A percentile compares a stretch with the other conserved stretches of the same genome.
These are phyloP conservation scores for Xenops minutus DNA, from an alignment of 2,797 vertebrate genomes.

Conservation along the genomic window DNA sequence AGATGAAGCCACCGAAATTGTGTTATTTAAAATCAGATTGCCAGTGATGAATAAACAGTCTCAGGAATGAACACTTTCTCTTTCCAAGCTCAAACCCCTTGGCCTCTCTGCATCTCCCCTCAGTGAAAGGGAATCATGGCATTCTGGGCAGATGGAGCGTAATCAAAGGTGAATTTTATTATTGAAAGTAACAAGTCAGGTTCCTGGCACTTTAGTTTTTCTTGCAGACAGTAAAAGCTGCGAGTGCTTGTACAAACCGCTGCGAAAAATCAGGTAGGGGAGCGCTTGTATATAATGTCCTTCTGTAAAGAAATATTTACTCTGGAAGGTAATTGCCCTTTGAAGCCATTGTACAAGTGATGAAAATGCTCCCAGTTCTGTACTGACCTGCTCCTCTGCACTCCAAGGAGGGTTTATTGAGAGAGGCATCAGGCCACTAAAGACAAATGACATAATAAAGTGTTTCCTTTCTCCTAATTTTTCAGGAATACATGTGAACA, in stretches of 20 bases:
- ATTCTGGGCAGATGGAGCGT: neutral
- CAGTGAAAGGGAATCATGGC: neutral
- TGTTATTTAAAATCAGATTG: conserved; percentile 42
- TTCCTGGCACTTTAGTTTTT: neutral
- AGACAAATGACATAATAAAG: neutral
- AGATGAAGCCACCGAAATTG: neutral
- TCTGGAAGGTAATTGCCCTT: neutral
- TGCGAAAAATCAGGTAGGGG: neutral
- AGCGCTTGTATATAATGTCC: neutral
- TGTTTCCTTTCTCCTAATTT: neutral
- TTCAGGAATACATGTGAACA: conserved; percentile 90
- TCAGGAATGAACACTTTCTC: neutral
- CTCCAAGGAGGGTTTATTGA: neutral
- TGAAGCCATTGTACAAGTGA: neutral
- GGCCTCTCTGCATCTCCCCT: neutral
- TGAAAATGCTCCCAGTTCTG: neutral
- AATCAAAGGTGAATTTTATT: conserved; percentile 9
- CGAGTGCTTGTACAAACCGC: neutral
- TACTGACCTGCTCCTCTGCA: neutral
- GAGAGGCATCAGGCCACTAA: neutral
- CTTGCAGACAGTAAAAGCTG: neutral
- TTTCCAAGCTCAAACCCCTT: neutral
- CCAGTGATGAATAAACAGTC: conserved; percentile 29
- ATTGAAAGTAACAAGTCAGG: neutral
- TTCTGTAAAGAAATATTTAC: neutral